Evolutionary conservation across 2,113 vertebrate species (phyloP), one percentile per base, ranked within the genome.

Genomic region (Syngnathoides biaculeatus): DNA sequence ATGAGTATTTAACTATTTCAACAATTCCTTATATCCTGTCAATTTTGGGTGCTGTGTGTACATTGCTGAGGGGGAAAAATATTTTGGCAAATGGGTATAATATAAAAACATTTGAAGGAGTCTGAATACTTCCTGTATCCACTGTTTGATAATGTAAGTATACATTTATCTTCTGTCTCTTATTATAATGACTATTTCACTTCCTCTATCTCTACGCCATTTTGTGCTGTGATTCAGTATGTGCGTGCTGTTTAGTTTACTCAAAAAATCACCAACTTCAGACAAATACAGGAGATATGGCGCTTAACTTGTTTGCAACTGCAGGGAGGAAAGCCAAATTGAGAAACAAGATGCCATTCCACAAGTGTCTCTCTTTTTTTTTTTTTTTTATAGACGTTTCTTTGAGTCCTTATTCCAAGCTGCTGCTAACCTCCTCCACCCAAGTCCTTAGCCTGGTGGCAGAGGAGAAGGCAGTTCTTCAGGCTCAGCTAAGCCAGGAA

Each of bases 371-470:
- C 15, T 1, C 4, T 72, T 3, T 81, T 12, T 87, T 68, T 71
- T 62, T 2, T 45, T 81, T 12, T 87, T 68, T 71, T 62, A 2
- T 45, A 93, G 92, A 93, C 55, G 55, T 73, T 15, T 50, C 73
- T 65, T 84, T 88, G 43, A 93, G 94, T 74, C 92, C 93, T 30
- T 98, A 94, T 87, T 99, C 96, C 60, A 99, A 99, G 87, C 89
- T 99, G 79, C 93, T 99, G 77, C 87, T 99, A 89, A 95, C 95
- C 47, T 95, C 96, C 13, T 91, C 90, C 38, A 84, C 90, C 40
- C 96, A 99, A 84, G 93, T 95, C 72, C 88, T 96, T 82, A 88
- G 80, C 69, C 81, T 98, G 43, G 85, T 99, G 72, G 80, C 84
- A 19, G 94, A 96, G 68, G 96, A 99, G 84, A 95, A 92, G 71